Evolutionary conservation across 2,113 vertebrate genomes (phyloP), one percentile per base, ranked within the genome.

Genomic region (Eira barbara): DNA sequence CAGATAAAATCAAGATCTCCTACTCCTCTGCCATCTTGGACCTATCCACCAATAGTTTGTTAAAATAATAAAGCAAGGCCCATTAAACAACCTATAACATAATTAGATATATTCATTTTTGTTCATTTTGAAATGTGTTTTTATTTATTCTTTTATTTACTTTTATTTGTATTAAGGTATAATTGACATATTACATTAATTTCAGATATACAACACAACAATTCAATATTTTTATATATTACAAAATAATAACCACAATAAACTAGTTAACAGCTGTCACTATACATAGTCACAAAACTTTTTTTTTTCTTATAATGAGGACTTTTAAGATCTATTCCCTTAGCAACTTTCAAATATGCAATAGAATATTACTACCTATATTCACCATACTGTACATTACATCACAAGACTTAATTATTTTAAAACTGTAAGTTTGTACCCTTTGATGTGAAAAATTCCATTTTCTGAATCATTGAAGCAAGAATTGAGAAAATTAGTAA

Each of bases 1-100:
- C 23, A 61, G 59, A 61, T 27, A 61, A 61, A 61, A 61, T 23
- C 3, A 61, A 61, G 9, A 61, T 61, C 59, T 61, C 52, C 52
- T 52, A 61, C 8, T 27, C 3, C 59, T 61, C 59, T 25, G 23
- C 59, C 23, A 61, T 61, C 59, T 61, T 25, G 59, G 59, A 27
- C 9, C 59, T 27, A 61, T 27, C 59, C 59, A 61, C 59, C 23
- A 61, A 61, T 11, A 61, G 9, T 61, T 61, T 94, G 96, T 97
- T 97, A 78, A 95, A 96, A 96, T 71, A 98, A 84, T 94, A 98
- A 88, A 45, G 55, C 20, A 96, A 73, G 73, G 52, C 52, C 93
- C 95, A 97, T 98, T 98, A 96, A 98, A 96, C 91, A 97, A 92
- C 34, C 49, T 91, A 97, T 96, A 97, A 98, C 74, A 36, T 57